phyloP scores from a whole-genome alignment of 2,797 vertebrate genomes.

The Enteromius unitaeniatus region DNA sequence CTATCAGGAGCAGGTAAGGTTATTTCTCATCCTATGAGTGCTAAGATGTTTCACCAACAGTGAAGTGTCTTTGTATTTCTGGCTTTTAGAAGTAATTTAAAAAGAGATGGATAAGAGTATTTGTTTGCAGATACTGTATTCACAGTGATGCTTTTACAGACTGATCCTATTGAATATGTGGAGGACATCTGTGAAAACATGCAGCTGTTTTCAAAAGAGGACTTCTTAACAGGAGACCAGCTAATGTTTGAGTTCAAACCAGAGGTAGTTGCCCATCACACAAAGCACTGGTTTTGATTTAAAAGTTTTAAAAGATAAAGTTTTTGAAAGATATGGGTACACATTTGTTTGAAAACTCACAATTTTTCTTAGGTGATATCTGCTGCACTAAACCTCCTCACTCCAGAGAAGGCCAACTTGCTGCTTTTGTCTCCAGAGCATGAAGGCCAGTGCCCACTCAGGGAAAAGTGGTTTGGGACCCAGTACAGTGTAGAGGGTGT shows the following conservation, averaged over 20 bases:
- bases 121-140: constrained; percentile 7
- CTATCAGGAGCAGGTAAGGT: constrained; percentile 92
- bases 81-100: not conserved
- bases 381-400: constrained; percentile 85
- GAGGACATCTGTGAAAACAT: constrained; percentile 97
- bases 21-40: not conserved
- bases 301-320: no score
- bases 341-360: not conserved
- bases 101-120: not conserved
- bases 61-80: not conserved
- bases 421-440: constrained; percentile 93
- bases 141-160: constrained; percentile 72
- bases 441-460: constrained; percentile 88
- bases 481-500: constrained; percentile 91
- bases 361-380: constrained; percentile 83
- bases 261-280: constrained; percentile 76
- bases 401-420: constrained; percentile 89
- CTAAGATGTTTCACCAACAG: not conserved
- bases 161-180: constrained; percentile 93
- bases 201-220: constrained; percentile 91
- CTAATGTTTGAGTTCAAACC: constrained; percentile 92
- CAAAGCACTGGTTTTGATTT: not conserved
- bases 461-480: constrained; percentile 95
- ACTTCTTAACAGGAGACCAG: constrained; percentile 94
- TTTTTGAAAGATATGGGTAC: not conserved